A percentile compares a stretch with the other conserved stretches of the same genome.
phyloP scores from a whole-genome alignment of 2,797 vertebrate species.

The Allobates femoralis region DNA sequence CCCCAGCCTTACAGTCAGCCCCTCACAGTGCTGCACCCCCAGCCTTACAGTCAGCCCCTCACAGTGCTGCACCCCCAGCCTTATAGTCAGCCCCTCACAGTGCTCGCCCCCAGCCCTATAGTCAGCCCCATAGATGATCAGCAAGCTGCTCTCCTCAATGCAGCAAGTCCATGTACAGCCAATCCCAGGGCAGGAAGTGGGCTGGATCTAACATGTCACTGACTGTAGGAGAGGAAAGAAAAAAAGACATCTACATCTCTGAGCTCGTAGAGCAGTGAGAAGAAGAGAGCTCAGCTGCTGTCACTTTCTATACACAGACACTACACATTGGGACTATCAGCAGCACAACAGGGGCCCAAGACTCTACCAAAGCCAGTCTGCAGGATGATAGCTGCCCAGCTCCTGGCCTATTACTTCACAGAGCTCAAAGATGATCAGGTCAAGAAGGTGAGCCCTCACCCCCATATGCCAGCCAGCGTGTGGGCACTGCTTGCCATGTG shows the following conservation, averaged over 20 bases:
- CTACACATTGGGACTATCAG: background rate
- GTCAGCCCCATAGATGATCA: background rate
- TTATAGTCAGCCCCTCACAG: too few species aligned
- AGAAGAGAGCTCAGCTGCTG: background rate
- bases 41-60: too few species aligned
- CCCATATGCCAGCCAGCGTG: background rate
- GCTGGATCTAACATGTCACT: constrained; percentile 70
- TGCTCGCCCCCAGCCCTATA: too few species aligned
- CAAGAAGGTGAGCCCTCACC: constrained; percentile 86
- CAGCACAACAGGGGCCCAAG: background rate
- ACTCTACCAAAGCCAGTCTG: background rate
- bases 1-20: too few species aligned
- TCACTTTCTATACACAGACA: background rate
- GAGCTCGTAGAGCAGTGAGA: background rate
- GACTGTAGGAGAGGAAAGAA: constrained; percentile 63
- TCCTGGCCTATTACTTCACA: constrained; percentile 96
- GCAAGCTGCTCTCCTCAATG: constrained; percentile 49
- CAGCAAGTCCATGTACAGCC: constrained; percentile 72
- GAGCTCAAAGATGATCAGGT: constrained; percentile 98
- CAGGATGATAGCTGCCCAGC: constrained; percentile 97
- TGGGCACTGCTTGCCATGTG: background rate
- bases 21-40: too few species aligned
- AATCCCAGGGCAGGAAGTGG: constrained; percentile 76
- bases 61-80: too few species aligned
- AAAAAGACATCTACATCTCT: constrained; percentile 67